Conservation (phyloP, 1,140 invertebrate species). For the Euwallacea similis region DNA sequence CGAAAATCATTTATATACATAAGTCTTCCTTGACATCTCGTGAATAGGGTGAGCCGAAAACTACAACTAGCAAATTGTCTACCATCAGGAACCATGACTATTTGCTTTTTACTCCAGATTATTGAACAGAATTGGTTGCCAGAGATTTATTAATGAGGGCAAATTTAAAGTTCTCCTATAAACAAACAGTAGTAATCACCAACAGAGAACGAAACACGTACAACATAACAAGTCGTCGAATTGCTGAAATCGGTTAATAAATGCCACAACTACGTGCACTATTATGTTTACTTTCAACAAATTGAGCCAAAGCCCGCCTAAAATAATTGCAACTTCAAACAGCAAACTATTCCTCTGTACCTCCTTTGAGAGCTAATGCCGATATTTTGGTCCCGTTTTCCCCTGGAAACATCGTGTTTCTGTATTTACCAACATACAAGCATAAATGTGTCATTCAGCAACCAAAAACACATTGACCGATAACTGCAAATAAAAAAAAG, state of each 20-base stretch:
- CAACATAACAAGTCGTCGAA: background rate
- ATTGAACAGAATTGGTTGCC: too few species aligned
- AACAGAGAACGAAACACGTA: background rate
- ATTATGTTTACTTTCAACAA: background rate
- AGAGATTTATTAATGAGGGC: too few species aligned
- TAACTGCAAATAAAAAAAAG: too few species aligned
- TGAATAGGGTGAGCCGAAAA: too few species aligned
- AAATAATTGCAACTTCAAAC: background rate
- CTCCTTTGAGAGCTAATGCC: background rate
- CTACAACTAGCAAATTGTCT: too few species aligned
- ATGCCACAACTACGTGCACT: slow-evolving; percentile 1
- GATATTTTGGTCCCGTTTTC: background rate
- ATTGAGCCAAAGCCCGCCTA: background rate
- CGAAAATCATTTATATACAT: too few species aligned
- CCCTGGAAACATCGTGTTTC: background rate
- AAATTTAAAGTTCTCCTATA: too few species aligned
- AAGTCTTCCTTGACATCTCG: too few species aligned
- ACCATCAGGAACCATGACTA: too few species aligned
- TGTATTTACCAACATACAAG: background rate
- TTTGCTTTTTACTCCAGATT: too few species aligned
- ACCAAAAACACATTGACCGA: too few species aligned
- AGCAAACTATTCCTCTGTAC: background rate
- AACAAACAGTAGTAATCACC: background rate
- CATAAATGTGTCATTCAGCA: too few species aligned
- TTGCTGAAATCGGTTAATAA: background rate